phyloP scores from a whole-genome alignment of 2,797 vertebrate genomes.

The Galagoides demidoff region DNA sequence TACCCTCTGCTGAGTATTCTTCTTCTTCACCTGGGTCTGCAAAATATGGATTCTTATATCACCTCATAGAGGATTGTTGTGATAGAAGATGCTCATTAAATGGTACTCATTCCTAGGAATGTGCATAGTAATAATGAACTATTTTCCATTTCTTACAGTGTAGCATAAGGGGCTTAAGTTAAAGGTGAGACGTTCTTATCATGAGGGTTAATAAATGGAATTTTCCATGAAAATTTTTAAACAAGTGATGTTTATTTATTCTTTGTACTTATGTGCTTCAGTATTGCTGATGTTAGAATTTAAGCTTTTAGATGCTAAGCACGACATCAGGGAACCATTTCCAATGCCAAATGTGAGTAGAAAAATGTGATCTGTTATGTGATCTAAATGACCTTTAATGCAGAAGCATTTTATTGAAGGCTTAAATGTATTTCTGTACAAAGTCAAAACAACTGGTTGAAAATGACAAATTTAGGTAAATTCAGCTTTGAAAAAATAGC shows the following conservation, averaged over 20 bases:
- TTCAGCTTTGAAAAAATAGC: neutral
- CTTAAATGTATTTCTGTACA: neutral
- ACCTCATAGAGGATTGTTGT: neutral
- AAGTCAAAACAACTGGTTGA: neutral
- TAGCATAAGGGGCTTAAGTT: neutral
- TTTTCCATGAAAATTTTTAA: neutral
- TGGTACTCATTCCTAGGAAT: neutral
- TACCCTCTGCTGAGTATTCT: neutral
- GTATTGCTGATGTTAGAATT: conserved; percentile 2
- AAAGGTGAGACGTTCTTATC: neutral
- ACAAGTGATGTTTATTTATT: neutral
- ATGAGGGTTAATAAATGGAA: neutral
- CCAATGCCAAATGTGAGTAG: neutral
- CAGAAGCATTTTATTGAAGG: neutral
- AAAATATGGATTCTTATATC: neutral
- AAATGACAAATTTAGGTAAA: conserved; percentile 1
- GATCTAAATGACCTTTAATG: neutral
- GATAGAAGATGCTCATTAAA: neutral
- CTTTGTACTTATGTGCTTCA: neutral
- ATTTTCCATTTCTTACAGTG: neutral
- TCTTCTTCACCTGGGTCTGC: neutral
- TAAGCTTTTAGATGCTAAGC: neutral
- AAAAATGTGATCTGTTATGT: neutral
- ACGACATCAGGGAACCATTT: neutral
- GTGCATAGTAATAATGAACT: neutral